Evolutionary conservation across 1,140 invertebrate genomes (phyloP), one percentile per base, ranked within the genome.

Genomic region (Leptopilina clavipes): DNA sequence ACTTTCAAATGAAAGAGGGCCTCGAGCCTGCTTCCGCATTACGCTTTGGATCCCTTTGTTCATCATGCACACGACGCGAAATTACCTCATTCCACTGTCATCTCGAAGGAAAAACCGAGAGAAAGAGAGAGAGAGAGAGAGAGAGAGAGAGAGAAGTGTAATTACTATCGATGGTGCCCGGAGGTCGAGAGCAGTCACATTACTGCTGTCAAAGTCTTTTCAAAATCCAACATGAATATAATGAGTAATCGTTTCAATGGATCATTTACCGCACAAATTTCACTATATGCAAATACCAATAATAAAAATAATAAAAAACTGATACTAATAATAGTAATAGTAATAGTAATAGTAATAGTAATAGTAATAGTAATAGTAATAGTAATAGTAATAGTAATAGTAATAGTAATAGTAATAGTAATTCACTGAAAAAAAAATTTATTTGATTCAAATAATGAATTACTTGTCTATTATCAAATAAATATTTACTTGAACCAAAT

Each of bases 151-250:
- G 54, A 59, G 18, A 59, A 22, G 54, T 59, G 19, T 59, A 59
- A 59, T 59, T 59, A 59, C 54, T 59, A 59, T 59, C 54, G 54
- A 59, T 59, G 54, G 54, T 22, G 52, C 17, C 17, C 11, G 54
- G 54, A 59, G 54, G 54, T 59, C 54, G 54, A 59, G 54, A 59
- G 54, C 19, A 59, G 54, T 59, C 54, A 59, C 54, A 59, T 59
- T 59, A 59, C 19, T 9, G 19, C 54, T 59, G 54, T 59, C 54
- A 22, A 22, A 22, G 54, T 52, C 54, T 22, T 22, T 59, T 59
- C 54, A 59, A 22, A 59, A 59, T 59, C 54, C 54, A 3, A n/a
- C 48, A 17, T 2, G 48, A 52, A n/a, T 40, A 40, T 40, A 40
- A 40, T 52, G 48, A 52, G 5, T 52, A 52, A 52, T 52, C 48